phyloP scores from a whole-genome alignment of 2,797 vertebrate genomes.

The Adelosebastes latens region DNA sequence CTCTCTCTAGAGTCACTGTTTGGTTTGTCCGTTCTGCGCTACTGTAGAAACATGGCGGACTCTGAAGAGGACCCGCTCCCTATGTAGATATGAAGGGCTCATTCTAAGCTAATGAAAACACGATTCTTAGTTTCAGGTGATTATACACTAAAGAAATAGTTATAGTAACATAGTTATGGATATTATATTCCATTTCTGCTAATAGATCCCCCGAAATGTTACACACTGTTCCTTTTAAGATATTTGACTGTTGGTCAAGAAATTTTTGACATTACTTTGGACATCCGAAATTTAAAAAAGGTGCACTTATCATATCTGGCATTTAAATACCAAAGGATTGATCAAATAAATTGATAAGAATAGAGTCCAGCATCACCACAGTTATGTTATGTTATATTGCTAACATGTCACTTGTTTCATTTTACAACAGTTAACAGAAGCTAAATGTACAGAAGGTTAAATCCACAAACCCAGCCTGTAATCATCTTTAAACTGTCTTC shows the following conservation, averaged over 20 bases:
- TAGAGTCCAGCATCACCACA: neutral
- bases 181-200: too few species aligned
- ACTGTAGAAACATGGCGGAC: too few species aligned
- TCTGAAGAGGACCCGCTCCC: too few species aligned
- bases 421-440: neutral
- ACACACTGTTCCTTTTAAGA: neutral
- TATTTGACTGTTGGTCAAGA: neutral
- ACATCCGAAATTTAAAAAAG: neutral
- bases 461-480: neutral
- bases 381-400: neutral
- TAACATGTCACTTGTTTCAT: neutral
- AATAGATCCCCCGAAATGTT: too few species aligned
- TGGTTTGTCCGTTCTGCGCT: rapidly evolving
- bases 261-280: neutral
- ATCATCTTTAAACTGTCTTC: too few species aligned
- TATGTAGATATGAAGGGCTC: too few species aligned
- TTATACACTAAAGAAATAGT: too few species aligned
- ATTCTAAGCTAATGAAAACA: too few species aligned
- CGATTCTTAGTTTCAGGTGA: too few species aligned
- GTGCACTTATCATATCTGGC: neutral
- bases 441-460: neutral
- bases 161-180: too few species aligned
- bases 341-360: neutral
- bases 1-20: too few species aligned
- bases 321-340: neutral